Evolutionary conservation across 2,888 invertebrate species (phyloP), one percentile per base, ranked within the genome.

Genomic region (Melikaiella ostensackeni): DNA sequence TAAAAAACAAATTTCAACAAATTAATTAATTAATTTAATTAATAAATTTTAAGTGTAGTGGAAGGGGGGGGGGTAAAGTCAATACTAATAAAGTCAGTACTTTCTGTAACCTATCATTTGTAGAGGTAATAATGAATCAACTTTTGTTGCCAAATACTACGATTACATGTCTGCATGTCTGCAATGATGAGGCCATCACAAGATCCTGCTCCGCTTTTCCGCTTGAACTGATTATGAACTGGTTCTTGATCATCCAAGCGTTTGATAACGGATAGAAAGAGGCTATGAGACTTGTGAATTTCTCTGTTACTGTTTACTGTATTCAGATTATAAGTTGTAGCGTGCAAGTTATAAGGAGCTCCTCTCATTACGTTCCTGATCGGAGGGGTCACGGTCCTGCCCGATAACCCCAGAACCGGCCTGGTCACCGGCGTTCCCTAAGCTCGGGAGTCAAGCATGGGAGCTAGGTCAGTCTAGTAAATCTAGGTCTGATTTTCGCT

Each of bases 171-270:
- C 46, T 46, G 46, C 19, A 46, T 46, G n/a, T n/a, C 50, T 50
- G n/a, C 16, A 2, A 50, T n/a, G 50, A n/a, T n/a, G 50, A 50
- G n/a, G n/a, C 50, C 59, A 73, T 59, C 33, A 24, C 33, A 77
- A 78, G 66, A 76, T 81, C 79, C 79, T 84, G 84, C 80, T 84
- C 84, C 84, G 85, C 87, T 89, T 89, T 89, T 89, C 86, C 88
- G 86, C 87, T 87, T 86, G 84, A 88, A 87, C 89, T 88, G 86
- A 88, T 88, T 84, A 84, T 85, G 86, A 89, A 90, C 89, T 89
- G 89, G 89, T 89, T 90, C 84, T 87, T 87, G 89, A 85, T 82
- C 88, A 88, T 89, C 89, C 88, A 89, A 89, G 86, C 89, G 88
- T 89, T 89, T 81, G 87, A 88, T 88, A 50, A 50, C 50, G 50